These are phyloP conservation scores for Camponotus vicinus DNA, from an alignment of 1,140 invertebrate genomes.

Conservation along the genomic window DNA sequence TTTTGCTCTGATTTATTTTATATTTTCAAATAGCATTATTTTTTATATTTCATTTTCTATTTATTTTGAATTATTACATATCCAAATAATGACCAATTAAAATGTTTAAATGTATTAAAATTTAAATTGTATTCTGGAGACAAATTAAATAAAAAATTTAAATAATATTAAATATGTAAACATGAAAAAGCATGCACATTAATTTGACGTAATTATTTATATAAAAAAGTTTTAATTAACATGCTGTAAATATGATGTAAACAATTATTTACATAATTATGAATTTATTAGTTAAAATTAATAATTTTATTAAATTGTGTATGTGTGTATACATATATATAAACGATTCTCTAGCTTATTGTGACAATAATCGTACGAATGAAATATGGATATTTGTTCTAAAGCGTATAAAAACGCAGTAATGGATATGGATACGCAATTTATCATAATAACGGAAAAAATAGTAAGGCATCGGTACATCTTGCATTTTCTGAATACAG, in stretches of 20 bases:
- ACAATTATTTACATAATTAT: background rate
- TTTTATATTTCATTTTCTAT: background rate
- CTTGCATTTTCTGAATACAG: slow-evolving; percentile 47
- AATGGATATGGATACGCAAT: background rate
- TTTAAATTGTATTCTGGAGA: too few relatives aligned
- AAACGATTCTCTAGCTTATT: background rate
- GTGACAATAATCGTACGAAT: slow-evolving; percentile 28
- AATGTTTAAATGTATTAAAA: too few relatives aligned
- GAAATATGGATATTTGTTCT: background rate
- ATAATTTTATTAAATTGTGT: background rate
- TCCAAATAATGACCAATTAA: background rate
- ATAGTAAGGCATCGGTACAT: slow-evolving; percentile 61
- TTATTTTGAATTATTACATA: background rate
- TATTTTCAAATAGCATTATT: background rate
- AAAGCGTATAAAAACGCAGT: slow-evolving; percentile 26
- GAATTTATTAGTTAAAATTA: background rate
- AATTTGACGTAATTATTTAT: background rate
- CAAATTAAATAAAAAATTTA: background rate
- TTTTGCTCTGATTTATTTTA: background rate
- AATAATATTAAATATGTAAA: background rate
- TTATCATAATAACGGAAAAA: slow-evolving; percentile 37
- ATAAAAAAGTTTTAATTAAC: background rate
- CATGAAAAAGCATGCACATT: background rate
- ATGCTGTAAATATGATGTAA: background rate
- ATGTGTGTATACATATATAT: too few relatives aligned